Conservation (phyloP, 2,113 vertebrate species). For the Rhagologus leucostigma region DNA sequence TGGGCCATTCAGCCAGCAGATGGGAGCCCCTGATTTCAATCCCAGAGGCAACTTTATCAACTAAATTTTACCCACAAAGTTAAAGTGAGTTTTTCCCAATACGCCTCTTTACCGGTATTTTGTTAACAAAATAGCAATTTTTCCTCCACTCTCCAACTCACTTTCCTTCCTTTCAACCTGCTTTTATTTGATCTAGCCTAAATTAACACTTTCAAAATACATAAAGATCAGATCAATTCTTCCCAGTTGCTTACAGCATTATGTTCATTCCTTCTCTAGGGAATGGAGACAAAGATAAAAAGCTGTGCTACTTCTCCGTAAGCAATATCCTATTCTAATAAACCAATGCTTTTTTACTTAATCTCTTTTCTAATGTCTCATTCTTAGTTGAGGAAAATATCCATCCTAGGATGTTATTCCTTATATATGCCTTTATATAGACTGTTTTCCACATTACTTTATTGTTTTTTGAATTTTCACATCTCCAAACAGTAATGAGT, state of each 20-base stretch:
- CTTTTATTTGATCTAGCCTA: background rate
- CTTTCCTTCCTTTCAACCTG: background rate
- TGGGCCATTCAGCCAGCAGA: background rate
- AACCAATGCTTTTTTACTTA: background rate
- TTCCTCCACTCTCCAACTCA: background rate
- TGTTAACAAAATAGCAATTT: background rate
- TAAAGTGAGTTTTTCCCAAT: background rate
- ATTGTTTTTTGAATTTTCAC: background rate
- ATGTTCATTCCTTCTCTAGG: background rate
- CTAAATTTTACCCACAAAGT: background rate
- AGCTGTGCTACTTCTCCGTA: background rate
- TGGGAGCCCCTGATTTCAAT: background rate
- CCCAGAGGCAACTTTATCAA: background rate
- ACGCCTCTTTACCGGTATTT: background rate
- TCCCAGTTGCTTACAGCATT: background rate
- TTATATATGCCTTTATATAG: background rate
- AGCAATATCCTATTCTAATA: background rate
- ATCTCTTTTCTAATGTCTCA: background rate
- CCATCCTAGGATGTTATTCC: background rate
- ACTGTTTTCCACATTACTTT: background rate
- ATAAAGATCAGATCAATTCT: background rate
- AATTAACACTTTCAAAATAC: background rate
- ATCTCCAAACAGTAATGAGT: background rate
- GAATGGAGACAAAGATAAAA: background rate
- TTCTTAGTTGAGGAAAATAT: background rate